Base-by-base conservation (phyloP, 2,888 invertebrate species). In the Chrysina gloriosa region DNA sequence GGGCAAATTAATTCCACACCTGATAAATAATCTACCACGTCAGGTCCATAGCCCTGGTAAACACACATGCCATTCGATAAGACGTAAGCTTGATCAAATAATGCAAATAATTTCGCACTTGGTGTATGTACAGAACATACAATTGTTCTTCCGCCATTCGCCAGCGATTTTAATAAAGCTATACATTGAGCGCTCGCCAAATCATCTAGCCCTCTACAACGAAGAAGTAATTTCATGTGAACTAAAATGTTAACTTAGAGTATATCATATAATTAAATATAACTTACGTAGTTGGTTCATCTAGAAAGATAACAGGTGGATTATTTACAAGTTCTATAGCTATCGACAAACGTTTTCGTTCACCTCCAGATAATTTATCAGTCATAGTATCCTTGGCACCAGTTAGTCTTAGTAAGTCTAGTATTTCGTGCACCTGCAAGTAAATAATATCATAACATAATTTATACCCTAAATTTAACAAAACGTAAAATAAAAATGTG, bases 101-200 rank as follows among this genome's bases (percentile, higher is more conserved):
- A 92, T 9, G 94, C 89, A 82, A 98, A 97, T 56, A 97, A 86
- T 73, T 92, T 91, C 0, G 97, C 97, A 70, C 96, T 96, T 0
- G 98, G 98, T n/a, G 97, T 97, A 83, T 98, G 98, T 58, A 98
- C 90, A 0, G 97, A 97, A 79, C 97, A 97, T 66, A 98, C 89
- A 3, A 98, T 92, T 0, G 97, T 97, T 27, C 97, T 86, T 0
- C 97, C 97, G 0, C 91, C 91, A 68, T 90, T 86, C 0, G 97
- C 95, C 54, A 97, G 87, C 23, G 90, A 87, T 79, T 93, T 93
- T n/a, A 97, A 85, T 14, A 97, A 85, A 0, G 91, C 87, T 14
- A 97, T 89, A 79, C 97, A 97, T 72, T 97, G 96, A 7, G 92
- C 89, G 70, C 96, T 94, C 0, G 97, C 93, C 47, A 95, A 86